Percentiles rank a stretch among this genome's conserved stretches.
These are phyloP conservation scores for Xestia rhomboidea DNA, from an alignment of 2,888 invertebrate species.

Conservation along the genomic window DNA sequence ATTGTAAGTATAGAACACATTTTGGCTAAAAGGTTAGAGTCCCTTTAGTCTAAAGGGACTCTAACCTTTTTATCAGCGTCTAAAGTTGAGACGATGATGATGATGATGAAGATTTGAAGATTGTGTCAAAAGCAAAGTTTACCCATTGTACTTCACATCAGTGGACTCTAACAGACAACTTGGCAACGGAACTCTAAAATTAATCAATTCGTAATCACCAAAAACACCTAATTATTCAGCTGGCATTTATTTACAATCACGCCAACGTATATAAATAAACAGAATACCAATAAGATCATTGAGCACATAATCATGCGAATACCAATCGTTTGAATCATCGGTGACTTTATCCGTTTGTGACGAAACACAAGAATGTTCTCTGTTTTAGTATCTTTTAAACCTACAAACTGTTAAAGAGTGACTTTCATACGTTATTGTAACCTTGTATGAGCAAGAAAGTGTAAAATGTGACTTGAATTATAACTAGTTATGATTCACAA, in stretches of 20 bases:
- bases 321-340: slow-evolving; percentile 60
- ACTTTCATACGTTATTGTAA: slow-evolving; percentile 5
- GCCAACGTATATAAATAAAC: slow-evolving; percentile 30
- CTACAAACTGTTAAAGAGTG: slow-evolving; percentile 8
- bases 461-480: slow-evolving; percentile 36
- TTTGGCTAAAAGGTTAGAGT: no score
- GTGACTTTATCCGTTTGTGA: slow-evolving; percentile 35
- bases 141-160: no score
- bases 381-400: slow-evolving; percentile 41
- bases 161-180: no score
- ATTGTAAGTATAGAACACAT: no score
- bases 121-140: no score
- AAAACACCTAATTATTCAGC: background rate
- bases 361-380: slow-evolving; percentile 54
- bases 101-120: no score
- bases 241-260: slow-evolving; percentile 35
- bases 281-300: slow-evolving; percentile 48
- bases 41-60: no score
- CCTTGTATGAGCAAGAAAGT: slow-evolving; percentile 52
- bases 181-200: background rate
- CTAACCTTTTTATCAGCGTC: no score
- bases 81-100: no score
- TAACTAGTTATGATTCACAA: slow-evolving; percentile 26
- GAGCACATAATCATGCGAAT: slow-evolving; percentile 54
- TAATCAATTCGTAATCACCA: background rate